Percentiles rank a stretch among this genome's conserved stretches.
Conservation (phyloP, 2,797 vertebrate species). For the Todus mexicanus region DNA sequence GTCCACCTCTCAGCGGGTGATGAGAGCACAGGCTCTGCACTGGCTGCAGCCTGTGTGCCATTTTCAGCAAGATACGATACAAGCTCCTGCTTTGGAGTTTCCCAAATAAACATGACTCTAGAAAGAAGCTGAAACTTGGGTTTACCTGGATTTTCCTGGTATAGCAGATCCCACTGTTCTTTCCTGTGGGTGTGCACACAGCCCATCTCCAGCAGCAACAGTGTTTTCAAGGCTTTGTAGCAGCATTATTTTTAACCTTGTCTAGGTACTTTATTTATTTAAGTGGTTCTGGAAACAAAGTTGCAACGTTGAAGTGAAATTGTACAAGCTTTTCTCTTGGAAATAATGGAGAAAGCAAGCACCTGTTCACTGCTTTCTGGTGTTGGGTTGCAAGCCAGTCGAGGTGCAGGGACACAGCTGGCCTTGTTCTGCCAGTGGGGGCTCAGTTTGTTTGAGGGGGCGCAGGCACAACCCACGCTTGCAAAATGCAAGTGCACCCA, state of each 20-base stretch:
- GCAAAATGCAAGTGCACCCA: not conserved
- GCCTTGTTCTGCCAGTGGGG: not conserved
- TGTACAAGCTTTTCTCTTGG: not conserved
- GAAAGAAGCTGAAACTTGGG: not conserved
- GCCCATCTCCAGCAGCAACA: not conserved
- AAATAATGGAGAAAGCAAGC: not conserved
- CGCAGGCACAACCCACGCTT: accelerated
- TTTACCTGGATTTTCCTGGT: not conserved
- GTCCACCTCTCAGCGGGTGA: not conserved
- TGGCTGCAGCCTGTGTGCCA: not conserved
- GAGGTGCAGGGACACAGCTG: not conserved
- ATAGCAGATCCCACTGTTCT: not conserved
- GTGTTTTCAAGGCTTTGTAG: not conserved
- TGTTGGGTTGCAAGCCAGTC: not conserved
- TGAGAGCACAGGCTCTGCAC: not conserved
- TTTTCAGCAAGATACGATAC: not conserved
- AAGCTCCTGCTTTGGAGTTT: not conserved
- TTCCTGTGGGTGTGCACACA: not conserved
- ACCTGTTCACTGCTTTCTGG: accelerated
- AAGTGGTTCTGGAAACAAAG: not conserved
- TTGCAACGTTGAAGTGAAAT: not conserved
- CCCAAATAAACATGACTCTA: not conserved
- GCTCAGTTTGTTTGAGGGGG: not conserved
- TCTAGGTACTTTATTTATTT: not conserved
- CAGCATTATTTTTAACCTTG: not conserved